A percentile compares a stretch with the other conserved stretches of the same genome.
Evolutionary conservation across 2,113 vertebrate genomes (phyloP).

Genomic region (Notechis scutatus): DNA sequence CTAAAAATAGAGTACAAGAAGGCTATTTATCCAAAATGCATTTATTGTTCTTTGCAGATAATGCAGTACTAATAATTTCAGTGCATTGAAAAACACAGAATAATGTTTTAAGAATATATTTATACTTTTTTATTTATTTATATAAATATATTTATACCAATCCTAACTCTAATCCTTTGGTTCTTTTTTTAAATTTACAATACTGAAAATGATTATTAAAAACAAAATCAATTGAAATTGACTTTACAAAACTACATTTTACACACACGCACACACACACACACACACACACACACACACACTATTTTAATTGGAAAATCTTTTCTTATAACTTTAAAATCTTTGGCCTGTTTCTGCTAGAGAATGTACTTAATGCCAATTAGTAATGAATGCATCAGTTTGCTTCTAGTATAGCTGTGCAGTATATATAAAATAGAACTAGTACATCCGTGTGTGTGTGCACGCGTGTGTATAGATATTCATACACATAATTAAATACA

Average conservation of each 20-base stretch:
- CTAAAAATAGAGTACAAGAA: background rate
- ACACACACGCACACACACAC: background rate
- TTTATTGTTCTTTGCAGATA: background rate
- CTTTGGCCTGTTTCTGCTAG: background rate
- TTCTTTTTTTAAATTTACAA: background rate
- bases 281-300: background rate
- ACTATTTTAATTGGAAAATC: background rate
- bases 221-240: background rate
- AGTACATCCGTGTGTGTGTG: too few relatives aligned
- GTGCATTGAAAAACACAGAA: background rate
- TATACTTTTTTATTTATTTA: background rate
- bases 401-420: background rate
- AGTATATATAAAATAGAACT: background rate
- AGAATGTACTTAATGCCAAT: background rate
- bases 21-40: slow-evolving; percentile 5
- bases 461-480: background rate
- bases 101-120: background rate
- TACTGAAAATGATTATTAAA: background rate
- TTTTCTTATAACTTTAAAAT: background rate
- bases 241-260: background rate
- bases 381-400: background rate
- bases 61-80: background rate
- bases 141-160: background rate
- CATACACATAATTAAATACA: background rate
- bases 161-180: background rate